Base-by-base conservation (phyloP, 2,797 vertebrate species). In the Setipinna tenuifilis region DNA sequence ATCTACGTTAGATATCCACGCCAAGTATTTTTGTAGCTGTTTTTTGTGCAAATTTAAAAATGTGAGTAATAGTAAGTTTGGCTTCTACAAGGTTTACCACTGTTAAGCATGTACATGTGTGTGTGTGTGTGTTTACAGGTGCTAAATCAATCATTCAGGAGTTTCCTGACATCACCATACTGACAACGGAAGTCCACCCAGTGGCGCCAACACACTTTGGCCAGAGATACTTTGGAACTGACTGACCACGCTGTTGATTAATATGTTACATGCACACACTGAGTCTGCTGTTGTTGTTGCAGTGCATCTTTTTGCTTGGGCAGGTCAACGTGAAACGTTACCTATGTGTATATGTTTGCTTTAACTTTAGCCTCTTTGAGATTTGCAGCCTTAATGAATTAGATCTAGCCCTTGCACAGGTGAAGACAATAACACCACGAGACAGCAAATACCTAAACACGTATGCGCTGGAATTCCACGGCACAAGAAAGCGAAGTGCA, bases 151-250 rank as follows among this genome's bases (percentile, higher is more conserved):
- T 99, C 89, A 97, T 99, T 91, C 96, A 99, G 90, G 98, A 99
- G 92, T 99, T 99, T 92, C 98, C 98, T 46, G 98, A 99, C 82
- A 99, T 99, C 94, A 99, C 98, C 86, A 99, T 99, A 93, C 92
- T 99, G 93, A 98, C 98, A 50, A 99, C 98, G 28, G 98, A 99
- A 94, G 97, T 99, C 88, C 97, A 99, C 85, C 96, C 97, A 2
- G 97, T 99, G 87, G 98, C 98, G 81, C 98, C 98, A 3, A 99
- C 98, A 87, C 98, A 99, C 93, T 99, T 99, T 82, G 98, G 98
- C 92, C 97, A 99, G 94, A 97, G 98, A 93, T 99, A 99, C 88
- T 99, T 99, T 90, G 98, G 98, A 88, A 99, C 98, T 17, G 98
- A 99, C 91, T 98, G 83, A 95, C 88, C n/a, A 75, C 0, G 57